A percentile compares a stretch with the other conserved stretches of the same genome.
These are phyloP conservation scores for Steatocranus sp. DNA, from an alignment of 2,797 vertebrate species.

Conservation along the genomic window DNA sequence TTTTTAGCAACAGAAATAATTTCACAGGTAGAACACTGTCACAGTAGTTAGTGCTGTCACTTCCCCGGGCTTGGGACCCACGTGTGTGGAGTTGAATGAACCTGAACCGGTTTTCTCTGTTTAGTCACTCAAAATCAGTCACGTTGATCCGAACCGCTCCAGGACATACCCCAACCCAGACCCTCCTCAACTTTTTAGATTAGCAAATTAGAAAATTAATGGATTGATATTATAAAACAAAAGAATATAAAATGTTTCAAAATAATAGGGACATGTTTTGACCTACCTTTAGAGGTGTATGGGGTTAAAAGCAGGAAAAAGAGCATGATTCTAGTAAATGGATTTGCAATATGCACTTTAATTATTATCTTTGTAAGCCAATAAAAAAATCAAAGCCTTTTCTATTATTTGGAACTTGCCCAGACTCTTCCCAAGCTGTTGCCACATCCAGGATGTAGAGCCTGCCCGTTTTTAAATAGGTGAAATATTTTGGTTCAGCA, in stretches of 20 bases:
- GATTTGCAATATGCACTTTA: slow-evolving; percentile 20
- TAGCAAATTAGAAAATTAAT: neutral
- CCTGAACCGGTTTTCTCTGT: neutral
- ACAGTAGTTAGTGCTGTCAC: neutral
- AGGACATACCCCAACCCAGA: neutral
- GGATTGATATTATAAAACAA: neutral
- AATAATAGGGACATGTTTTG: neutral
- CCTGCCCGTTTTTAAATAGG: slow-evolving; percentile 44
- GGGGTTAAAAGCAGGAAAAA: neutral
- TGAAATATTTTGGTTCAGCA: slow-evolving; percentile 58
- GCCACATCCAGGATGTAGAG: slow-evolving; percentile 37
- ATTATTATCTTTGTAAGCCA: slow-evolving; percentile 10
- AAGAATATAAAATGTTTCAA: neutral
- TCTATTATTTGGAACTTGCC: slow-evolving; percentile 20
- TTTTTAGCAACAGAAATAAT: neutral
- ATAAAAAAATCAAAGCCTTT: slow-evolving; percentile 32
- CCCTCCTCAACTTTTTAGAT: neutral
- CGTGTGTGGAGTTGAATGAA: neutral
- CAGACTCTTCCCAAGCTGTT: slow-evolving; percentile 24
- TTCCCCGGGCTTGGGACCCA: neutral
- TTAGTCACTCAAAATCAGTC: neutral
- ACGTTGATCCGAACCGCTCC: neutral
- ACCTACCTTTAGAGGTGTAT: neutral
- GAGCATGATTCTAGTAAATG: neutral
- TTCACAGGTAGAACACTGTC: neutral